These are phyloP conservation scores for Malacoraja senta DNA, from an alignment of 2,797 vertebrate genomes.

Conservation along the genomic window DNA sequence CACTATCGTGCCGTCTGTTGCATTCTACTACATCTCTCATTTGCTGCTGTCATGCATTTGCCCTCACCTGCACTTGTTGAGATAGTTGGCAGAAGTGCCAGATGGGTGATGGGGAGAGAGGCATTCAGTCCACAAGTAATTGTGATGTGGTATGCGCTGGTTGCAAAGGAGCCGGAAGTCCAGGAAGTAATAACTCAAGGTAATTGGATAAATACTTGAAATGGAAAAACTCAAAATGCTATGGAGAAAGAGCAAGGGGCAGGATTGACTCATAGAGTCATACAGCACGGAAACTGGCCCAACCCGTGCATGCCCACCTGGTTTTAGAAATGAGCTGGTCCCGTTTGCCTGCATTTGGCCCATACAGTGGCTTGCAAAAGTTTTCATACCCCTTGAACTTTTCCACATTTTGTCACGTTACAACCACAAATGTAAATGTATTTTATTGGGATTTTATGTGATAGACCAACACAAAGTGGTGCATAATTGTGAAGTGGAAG, in stretches of 20 bases:
- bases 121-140: not conserved
- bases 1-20: not conserved
- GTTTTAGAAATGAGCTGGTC: too few relatives aligned
- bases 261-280: not conserved
- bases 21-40: not conserved
- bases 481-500: too few relatives aligned
- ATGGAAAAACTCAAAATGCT: not conserved
- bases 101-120: not conserved
- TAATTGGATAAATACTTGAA: conserved; percentile 9
- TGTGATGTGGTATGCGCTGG: too few relatives aligned
- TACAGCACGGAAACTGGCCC: too few relatives aligned
- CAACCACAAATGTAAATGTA: too few relatives aligned
- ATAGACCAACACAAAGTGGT: too few relatives aligned
- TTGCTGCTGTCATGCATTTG: not conserved
- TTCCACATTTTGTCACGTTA: too few relatives aligned
- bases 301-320: too few relatives aligned
- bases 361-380: too few relatives aligned
- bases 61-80: not conserved
- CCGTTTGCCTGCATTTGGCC: too few relatives aligned
- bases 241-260: not conserved
- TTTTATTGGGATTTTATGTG: too few relatives aligned
- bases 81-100: not conserved
- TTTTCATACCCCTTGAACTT: too few relatives aligned
- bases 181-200: not conserved
- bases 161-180: not conserved